phyloP scores from a whole-genome alignment of 2,113 vertebrate species.

The Anolis carolinensis region DNA sequence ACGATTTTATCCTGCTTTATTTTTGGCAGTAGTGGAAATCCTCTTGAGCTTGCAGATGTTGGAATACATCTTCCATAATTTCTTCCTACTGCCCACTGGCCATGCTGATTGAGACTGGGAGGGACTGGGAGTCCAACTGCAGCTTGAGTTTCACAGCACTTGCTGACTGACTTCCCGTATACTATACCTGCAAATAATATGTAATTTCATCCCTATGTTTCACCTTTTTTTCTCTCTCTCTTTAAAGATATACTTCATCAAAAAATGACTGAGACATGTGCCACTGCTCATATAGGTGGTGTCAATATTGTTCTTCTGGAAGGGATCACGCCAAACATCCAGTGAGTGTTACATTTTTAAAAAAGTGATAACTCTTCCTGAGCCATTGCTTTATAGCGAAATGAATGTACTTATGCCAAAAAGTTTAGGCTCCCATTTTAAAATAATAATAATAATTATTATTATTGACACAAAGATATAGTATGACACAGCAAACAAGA shows the following conservation, averaged over 20 bases:
- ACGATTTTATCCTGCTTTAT: fast-evolving
- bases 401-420: neutral
- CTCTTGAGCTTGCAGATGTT: no score
- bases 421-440: neutral
- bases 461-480: no score
- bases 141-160: neutral
- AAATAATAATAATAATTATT: neutral
- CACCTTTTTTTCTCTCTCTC: neutral
- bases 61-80: no score
- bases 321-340: conserved; percentile 96
- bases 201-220: neutral
- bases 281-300: conserved; percentile 95
- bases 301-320: conserved; percentile 97
- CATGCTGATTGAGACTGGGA: neutral
- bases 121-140: neutral
- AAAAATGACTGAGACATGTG: conserved; percentile 98
- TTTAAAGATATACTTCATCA: conserved; percentile 93
- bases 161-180: neutral
- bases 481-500: no score
- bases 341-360: conserved; percentile 83
- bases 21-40: no score
- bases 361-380: neutral
- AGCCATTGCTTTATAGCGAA: neutral
- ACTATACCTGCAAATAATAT: neutral
- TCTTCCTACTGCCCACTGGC: no score